Evolutionary conservation across 2,888 invertebrate genomes (phyloP).

Genomic region (Lasioglossum calceatum): DNA sequence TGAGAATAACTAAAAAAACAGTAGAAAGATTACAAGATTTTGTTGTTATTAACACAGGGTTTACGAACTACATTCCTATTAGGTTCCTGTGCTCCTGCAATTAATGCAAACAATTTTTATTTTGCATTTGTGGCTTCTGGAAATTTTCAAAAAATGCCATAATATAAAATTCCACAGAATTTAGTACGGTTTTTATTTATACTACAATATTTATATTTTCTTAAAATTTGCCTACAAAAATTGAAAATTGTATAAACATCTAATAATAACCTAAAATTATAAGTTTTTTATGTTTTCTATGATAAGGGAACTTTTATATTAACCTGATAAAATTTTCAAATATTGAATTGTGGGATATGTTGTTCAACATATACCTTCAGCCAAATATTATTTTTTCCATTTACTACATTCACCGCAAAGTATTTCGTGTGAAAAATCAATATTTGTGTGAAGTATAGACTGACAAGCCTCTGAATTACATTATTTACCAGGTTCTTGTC

Average conservation of each 20-base stretch:
- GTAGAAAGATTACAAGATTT: not conserved
- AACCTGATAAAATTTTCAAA: not conserved
- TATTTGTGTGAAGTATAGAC: not conserved
- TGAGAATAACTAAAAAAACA: not conserved
- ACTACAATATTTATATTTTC: too few relatives aligned
- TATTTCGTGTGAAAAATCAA: not conserved
- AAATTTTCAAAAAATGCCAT: too few relatives aligned
- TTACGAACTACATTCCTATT: not conserved
- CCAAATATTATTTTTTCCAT: not conserved
- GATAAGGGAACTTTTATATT: not conserved
- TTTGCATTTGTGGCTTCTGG: too few relatives aligned
- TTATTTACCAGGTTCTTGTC: slow-evolving; percentile 1
- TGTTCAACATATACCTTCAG: not conserved
- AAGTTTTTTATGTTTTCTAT: not conserved
- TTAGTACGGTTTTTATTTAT: too few relatives aligned
- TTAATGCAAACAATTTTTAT: not conserved
- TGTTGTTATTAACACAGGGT: not conserved
- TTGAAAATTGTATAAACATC: not conserved
- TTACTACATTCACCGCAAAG: not conserved
- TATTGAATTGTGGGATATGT: not conserved
- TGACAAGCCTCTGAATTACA: not conserved
- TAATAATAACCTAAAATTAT: not conserved
- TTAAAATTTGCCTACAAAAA: too few relatives aligned
- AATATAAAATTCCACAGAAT: too few relatives aligned
- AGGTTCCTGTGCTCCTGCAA: not conserved